Conservation (phyloP, 2,113 vertebrate species). For the Tupaia chinensis region DNA sequence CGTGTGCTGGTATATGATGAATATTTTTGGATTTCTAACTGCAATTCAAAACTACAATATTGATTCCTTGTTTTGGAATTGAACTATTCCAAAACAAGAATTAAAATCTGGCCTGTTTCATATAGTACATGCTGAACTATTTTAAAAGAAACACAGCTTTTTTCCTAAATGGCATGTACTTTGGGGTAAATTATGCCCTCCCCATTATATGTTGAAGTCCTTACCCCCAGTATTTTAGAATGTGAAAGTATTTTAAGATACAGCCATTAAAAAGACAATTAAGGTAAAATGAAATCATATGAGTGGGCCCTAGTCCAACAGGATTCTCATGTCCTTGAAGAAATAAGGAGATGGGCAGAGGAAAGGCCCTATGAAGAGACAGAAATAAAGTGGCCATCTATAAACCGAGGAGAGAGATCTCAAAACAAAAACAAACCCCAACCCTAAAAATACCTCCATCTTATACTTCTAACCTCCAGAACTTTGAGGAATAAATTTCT, state of each 20-base stretch:
- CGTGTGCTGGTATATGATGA: background rate
- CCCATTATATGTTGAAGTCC: conserved; percentile 12
- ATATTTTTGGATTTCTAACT: conserved; percentile 16
- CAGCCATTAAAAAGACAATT: background rate
- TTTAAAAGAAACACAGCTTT: conserved; percentile 25
- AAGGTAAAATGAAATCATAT: conserved; percentile 42
- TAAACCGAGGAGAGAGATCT: background rate
- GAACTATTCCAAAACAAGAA: conserved; percentile 56
- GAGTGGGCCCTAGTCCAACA: background rate
- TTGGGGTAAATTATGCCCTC: background rate
- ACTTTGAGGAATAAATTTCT: background rate
- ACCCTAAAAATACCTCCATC: background rate
- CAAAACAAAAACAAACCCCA: background rate
- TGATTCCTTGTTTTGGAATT: background rate
- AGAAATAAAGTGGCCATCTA: background rate
- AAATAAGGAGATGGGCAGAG: background rate
- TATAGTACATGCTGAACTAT: background rate
- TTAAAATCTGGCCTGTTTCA: conserved; percentile 47
- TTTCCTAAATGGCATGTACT: background rate
- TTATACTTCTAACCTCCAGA: background rate
- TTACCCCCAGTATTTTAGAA: background rate
- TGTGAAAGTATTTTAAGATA: conserved; percentile 42
- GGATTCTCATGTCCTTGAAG: background rate
- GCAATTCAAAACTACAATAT: background rate
- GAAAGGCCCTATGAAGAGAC: conserved; percentile 24